phyloP scores from a whole-genome alignment of 2,888 invertebrate genomes.

The Lasioglossum leucozonium region DNA sequence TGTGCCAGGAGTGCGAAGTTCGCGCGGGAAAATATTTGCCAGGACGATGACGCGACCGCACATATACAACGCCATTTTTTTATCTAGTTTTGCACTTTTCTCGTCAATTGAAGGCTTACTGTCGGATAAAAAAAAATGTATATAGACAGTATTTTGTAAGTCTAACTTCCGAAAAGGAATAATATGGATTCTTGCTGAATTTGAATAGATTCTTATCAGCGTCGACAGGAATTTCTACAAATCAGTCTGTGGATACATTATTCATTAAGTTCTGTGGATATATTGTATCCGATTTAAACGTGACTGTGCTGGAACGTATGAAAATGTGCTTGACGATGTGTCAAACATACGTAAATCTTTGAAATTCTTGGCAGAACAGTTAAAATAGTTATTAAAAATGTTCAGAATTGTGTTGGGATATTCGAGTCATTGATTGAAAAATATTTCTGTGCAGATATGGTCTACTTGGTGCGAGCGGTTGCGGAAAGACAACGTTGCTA shows the following conservation, averaged over 20 bases:
- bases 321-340: no score
- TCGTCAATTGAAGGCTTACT: background rate
- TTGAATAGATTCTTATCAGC: background rate
- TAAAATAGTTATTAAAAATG: background rate
- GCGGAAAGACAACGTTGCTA: constrained; percentile 98
- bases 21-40: background rate
- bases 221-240: background rate
- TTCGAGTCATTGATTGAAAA: constrained; percentile 81
- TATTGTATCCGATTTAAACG: background rate
- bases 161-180: background rate
- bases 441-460: constrained; percentile 91
- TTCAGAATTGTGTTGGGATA: background rate
- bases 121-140: background rate
- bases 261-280: background rate
- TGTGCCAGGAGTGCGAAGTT: background rate
- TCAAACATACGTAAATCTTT: background rate
- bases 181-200: background rate
- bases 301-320: background rate
- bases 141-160: background rate
- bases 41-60: background rate
- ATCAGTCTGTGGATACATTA: background rate
- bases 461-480: constrained; percentile 96
- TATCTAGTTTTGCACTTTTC: background rate
- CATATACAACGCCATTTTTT: background rate
- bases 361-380: background rate